phyloP scores from a whole-genome alignment of 2,797 vertebrate species.

The Cossypha caffra region DNA sequence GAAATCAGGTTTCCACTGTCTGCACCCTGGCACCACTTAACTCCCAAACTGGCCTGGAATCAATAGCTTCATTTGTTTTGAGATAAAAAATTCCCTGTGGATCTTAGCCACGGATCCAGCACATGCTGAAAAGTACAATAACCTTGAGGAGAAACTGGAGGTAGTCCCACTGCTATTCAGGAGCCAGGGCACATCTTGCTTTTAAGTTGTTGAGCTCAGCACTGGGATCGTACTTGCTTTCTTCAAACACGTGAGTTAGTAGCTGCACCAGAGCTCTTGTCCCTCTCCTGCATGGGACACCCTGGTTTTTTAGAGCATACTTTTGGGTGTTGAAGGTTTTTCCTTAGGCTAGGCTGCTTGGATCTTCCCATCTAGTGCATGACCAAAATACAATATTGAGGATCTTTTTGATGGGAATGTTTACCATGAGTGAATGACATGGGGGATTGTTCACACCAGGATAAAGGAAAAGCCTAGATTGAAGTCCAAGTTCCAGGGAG shows the following conservation, averaged over 20 bases:
- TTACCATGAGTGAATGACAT: rapidly evolving
- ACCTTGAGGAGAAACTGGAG: neutral
- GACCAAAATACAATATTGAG: rapidly evolving
- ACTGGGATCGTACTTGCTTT: neutral
- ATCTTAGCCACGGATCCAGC: neutral
- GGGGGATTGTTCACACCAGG: neutral
- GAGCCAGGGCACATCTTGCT: neutral
- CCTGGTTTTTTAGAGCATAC: rapidly evolving
- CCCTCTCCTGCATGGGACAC: neutral
- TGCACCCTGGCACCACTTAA: neutral
- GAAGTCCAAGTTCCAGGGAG: neutral
- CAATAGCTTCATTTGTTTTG: neutral
- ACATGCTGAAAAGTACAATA: neutral
- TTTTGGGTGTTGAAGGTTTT: neutral
- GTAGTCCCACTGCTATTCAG: neutral
- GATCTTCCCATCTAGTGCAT: neutral
- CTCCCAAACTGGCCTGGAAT: neutral
- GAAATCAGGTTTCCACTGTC: neutral
- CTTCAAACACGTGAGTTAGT: neutral
- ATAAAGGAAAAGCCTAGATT: neutral
- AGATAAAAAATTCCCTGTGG: neutral
- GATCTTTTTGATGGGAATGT: neutral
- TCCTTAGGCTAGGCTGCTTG: neutral
- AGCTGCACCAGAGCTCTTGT: neutral
- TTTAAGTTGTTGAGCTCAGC: neutral